Percentiles rank a stretch among this genome's conserved stretches.
Evolutionary conservation across 2,888 invertebrate species (phyloP).

Genomic region (Athetis lepigone): DNA sequence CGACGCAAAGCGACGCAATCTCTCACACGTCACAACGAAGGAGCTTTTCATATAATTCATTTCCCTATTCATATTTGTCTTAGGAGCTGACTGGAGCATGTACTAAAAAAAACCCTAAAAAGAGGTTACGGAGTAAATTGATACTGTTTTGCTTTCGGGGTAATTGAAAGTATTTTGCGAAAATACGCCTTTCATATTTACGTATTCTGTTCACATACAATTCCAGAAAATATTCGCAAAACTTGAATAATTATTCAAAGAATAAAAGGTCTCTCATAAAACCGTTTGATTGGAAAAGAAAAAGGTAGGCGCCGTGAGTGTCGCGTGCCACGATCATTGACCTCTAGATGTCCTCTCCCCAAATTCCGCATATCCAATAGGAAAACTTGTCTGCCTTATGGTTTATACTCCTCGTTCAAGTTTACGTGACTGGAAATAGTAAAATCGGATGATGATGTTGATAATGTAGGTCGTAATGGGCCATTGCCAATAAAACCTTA

Average conservation of each 20-base stretch:
- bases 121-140: constrained; percentile 51
- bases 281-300: constrained; percentile 63
- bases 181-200: constrained; percentile 33
- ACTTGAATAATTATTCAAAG: constrained; percentile 45
- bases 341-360: constrained; percentile 61
- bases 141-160: constrained; percentile 45
- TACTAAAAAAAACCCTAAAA: constrained; percentile 67
- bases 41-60: constrained; percentile 89
- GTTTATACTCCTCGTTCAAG: constrained; percentile 88
- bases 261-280: constrained; percentile 54
- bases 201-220: constrained; percentile 26
- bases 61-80: constrained; percentile 90
- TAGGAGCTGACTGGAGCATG: constrained; percentile 81
- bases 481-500: constrained; percentile 90
- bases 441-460: constrained; percentile 90
- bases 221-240: constrained; percentile 22
- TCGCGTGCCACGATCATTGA: constrained; percentile 65
- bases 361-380: constrained; percentile 71
- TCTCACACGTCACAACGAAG: constrained; percentile 88
- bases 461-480: constrained; percentile 90
- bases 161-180: constrained; percentile 49
- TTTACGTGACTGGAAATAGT: constrained; percentile 91
- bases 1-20: constrained; percentile 89
- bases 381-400: constrained; percentile 77
- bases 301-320: constrained; percentile 58